phyloP scores from a whole-genome alignment of 2,797 vertebrate species.

The Sebastes steindachneri region DNA sequence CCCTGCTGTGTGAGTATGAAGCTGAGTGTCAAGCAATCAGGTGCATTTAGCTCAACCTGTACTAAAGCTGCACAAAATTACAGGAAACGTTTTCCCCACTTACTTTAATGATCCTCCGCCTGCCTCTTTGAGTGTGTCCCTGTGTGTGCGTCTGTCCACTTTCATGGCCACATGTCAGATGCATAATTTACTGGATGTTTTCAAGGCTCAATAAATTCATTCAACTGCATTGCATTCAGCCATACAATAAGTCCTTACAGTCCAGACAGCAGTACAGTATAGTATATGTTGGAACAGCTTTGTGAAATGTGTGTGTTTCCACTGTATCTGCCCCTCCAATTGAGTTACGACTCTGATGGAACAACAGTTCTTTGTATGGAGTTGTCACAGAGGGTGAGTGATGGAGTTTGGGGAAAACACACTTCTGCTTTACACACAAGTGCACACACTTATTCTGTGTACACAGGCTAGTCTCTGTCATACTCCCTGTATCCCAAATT shows the following conservation, averaged over 20 bases:
- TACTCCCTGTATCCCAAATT: not conserved
- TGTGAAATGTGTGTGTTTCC: slow-evolving; percentile 41
- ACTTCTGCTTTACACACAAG: slow-evolving; percentile 13
- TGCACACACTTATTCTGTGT: slow-evolving; percentile 16
- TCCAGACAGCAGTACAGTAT: slow-evolving; percentile 1
- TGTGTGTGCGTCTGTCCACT: not conserved
- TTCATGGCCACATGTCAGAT: slow-evolving; percentile 8
- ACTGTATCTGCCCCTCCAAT: slow-evolving; percentile 34
- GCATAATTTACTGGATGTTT: slow-evolving; percentile 24
- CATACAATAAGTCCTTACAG: slow-evolving; percentile 17
- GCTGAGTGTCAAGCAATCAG: not conserved
- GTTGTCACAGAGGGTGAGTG: slow-evolving; percentile 57
- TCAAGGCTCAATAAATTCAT: slow-evolving; percentile 38
- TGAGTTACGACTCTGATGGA: slow-evolving; percentile 51
- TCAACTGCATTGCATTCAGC: slow-evolving; percentile 28
- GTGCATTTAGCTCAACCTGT: slow-evolving; percentile 8
- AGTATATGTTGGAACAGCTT: slow-evolving; percentile 33
- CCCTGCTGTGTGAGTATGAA: not conserved
- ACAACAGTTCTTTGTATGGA: slow-evolving; percentile 62
- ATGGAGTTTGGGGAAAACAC: slow-evolving; percentile 42
- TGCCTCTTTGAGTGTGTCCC: not conserved
- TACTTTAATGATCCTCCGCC: slow-evolving; percentile 6
- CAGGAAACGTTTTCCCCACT: slow-evolving; percentile 19
- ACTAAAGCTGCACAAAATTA: slow-evolving; percentile 14
- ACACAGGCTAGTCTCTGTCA: not conserved